These are phyloP conservation scores for Ptychochromis oligacanthus DNA, from an alignment of 2,113 vertebrate species.

Conservation along the genomic window DNA sequence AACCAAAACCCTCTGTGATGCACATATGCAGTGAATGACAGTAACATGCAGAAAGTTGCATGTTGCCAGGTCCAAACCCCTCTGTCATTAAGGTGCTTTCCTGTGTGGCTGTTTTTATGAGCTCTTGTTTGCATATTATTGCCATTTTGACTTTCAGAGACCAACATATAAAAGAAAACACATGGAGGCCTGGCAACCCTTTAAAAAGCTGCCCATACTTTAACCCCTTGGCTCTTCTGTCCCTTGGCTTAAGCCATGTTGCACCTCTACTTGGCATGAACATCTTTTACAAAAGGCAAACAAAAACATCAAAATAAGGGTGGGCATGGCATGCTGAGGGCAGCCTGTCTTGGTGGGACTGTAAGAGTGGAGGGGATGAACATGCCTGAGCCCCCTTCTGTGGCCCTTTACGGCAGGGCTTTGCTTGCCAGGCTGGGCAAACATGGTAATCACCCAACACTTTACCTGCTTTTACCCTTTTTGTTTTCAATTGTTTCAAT, in stretches of 20 bases:
- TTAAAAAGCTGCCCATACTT: background rate
- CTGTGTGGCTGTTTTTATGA: background rate
- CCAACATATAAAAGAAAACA: background rate
- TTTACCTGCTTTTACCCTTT: too few relatives aligned
- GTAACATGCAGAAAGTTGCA: background rate
- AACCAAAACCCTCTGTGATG: background rate
- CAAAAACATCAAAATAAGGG: background rate
- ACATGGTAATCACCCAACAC: too few relatives aligned
- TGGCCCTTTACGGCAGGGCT: too few relatives aligned
- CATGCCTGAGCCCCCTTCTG: too few relatives aligned
- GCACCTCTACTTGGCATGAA: background rate
- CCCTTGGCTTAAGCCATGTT: background rate
- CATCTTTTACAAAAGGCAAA: background rate
- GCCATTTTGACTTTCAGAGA: background rate
- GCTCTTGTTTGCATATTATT: background rate
- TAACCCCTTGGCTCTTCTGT: background rate
- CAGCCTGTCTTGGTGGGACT: background rate
- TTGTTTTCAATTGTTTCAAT: too few relatives aligned
- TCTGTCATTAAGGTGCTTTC: background rate
- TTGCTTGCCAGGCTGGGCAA: too few relatives aligned
- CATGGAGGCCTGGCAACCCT: rapidly evolving
- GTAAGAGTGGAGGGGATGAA: too few relatives aligned
- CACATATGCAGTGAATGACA: background rate
- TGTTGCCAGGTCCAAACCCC: background rate
- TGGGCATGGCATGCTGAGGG: background rate